A percentile compares a stretch with the other conserved stretches of the same genome.
Conservation (phyloP, 2,888 invertebrate genomes). For the Lepas anatifera region DNA sequence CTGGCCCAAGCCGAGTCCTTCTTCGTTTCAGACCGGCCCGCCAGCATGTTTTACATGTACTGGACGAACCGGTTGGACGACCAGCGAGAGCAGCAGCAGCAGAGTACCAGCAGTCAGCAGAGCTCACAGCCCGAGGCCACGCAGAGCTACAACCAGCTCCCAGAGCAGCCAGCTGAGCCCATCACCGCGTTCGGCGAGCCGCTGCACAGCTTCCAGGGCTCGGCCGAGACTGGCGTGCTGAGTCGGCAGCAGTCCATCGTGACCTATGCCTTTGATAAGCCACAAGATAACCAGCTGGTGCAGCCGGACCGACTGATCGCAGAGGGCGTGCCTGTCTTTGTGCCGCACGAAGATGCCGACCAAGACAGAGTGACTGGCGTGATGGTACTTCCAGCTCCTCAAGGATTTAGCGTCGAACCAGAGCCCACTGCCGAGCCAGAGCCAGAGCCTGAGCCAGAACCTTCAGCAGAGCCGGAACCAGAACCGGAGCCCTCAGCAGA, state of each 20-base stretch:
- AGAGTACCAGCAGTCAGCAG: too few species aligned
- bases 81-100: too few species aligned
- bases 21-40: not conserved
- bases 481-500: not conserved
- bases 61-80: not conserved
- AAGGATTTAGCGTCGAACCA: not conserved
- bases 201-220: not conserved
- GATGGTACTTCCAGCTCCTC: too few species aligned
- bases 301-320: not conserved
- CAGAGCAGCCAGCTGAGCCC: not conserved
- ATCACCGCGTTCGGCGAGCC: not conserved
- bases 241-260: not conserved
- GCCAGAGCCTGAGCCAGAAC: not conserved
- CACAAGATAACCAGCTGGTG: not conserved
- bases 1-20: not conserved
- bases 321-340: slow-evolving; percentile 26
- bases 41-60: not conserved
- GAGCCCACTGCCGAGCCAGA: not conserved
- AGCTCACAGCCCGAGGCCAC: too few species aligned
- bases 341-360: too few species aligned
- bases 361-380: too few species aligned
- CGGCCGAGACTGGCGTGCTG: not conserved
- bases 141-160: not conserved
- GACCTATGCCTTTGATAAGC: slow-evolving; percentile 1
- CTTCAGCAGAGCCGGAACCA: not conserved